Evolutionary conservation across 2,113 vertebrate genomes (phyloP).

Genomic region (Pseudonaja textilis): DNA sequence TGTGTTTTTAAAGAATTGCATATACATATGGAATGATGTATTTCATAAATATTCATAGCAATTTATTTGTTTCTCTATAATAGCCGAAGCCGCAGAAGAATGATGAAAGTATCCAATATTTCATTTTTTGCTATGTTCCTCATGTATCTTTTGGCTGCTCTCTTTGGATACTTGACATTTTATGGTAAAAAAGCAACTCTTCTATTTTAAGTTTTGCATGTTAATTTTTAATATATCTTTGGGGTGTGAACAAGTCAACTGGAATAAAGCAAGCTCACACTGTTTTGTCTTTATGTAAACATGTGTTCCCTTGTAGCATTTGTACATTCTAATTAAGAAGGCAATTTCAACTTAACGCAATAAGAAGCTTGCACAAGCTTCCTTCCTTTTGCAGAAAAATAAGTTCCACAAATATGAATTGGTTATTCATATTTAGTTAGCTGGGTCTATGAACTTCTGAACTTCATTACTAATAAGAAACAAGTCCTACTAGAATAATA

Average conservation of each 20-base stretch:
- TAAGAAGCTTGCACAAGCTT: not conserved
- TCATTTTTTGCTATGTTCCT: constrained; percentile 97
- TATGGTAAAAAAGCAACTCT: constrained; percentile 76
- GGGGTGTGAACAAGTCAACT: not conserved
- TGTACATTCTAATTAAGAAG: not conserved
- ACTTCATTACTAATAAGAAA: not conserved
- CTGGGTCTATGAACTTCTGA: not conserved
- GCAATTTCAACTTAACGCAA: not conserved
- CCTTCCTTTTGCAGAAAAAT: not conserved
- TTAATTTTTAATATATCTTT: not conserved
- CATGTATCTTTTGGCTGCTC: constrained; percentile 95
- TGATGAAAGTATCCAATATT: constrained; percentile 95
- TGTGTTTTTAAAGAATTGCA: constrained; percentile 2
- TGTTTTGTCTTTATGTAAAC: not conserved
- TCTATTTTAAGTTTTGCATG: constrained; percentile 15
- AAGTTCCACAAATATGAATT: not conserved
- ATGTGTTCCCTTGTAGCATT: not conserved
- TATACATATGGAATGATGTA: not conserved
- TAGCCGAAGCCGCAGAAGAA: constrained; percentile 89
- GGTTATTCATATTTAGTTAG: not conserved
- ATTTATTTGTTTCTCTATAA: constrained; percentile 40
- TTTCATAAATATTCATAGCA: constrained; percentile 31
- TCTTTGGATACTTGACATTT: constrained; percentile 98
- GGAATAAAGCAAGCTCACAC: not conserved
- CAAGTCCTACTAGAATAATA: not conserved